Conservation (phyloP, 1,140 invertebrate species). For the Oedothorax gibbosus region DNA sequence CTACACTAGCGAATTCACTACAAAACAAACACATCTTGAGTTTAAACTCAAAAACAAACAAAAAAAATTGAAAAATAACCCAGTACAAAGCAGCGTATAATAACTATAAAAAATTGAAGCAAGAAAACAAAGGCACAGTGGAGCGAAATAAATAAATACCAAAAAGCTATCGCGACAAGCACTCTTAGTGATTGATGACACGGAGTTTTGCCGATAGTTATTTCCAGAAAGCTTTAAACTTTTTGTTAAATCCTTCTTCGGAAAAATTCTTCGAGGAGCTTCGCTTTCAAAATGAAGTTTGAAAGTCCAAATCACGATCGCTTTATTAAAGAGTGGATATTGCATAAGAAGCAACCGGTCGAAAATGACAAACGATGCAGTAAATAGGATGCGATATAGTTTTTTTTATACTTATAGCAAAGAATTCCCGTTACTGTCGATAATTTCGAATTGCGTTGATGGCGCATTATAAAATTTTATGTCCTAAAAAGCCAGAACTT, state of each 20-base stretch:
- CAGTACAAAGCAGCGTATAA: no score
- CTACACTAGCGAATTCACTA: no score
- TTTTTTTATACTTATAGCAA: neutral
- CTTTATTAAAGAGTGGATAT: slow-evolving; percentile 14
- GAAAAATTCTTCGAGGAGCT: slow-evolving; percentile 27
- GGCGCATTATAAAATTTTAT: no score
- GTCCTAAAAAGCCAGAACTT: no score
- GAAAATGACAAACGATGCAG: slow-evolving; percentile 41
- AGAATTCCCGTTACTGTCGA: neutral
- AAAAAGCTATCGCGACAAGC: slow-evolving; percentile 32
- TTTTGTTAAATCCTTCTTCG: slow-evolving; percentile 36
- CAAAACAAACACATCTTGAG: no score
- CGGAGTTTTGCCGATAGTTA: slow-evolving; percentile 51
- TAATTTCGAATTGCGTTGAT: no score
- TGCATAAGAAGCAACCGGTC: slow-evolving; percentile 6
- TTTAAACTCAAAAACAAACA: no score
- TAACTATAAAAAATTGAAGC: neutral
- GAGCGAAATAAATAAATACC: slow-evolving; percentile 37
- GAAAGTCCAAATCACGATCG: slow-evolving; percentile 32
- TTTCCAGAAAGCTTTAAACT: slow-evolving; percentile 41
- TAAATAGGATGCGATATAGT: slow-evolving; percentile 27
- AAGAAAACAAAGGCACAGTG: neutral
- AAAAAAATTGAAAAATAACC: no score
- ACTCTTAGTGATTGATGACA: slow-evolving; percentile 37
- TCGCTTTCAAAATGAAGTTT: neutral